Conservation (phyloP, 2,888 invertebrate genomes). For the Pardosa pseudoannulata region DNA sequence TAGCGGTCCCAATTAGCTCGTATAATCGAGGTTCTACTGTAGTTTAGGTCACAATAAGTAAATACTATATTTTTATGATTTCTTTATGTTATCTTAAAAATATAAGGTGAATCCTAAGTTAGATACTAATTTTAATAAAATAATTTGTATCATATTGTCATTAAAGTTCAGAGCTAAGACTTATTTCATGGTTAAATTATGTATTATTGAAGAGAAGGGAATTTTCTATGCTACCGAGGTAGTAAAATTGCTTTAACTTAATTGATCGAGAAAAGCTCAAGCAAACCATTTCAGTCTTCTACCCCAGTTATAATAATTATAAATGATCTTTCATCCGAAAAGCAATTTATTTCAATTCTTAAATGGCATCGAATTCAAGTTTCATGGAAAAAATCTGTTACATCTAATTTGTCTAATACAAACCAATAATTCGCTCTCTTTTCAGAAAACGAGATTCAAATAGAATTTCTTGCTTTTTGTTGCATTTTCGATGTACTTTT, state of each 20-base stretch:
- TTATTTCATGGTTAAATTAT: background rate
- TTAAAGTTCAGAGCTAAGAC: background rate
- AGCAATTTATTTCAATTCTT: constrained; percentile 13
- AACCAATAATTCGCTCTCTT: constrained; percentile 14
- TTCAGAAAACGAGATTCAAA: background rate
- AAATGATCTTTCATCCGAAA: background rate
- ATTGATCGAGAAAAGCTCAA: background rate
- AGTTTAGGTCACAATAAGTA: too few relatives aligned
- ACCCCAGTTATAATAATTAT: constrained; percentile 13
- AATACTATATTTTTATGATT: too few relatives aligned
- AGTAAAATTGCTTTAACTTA: constrained; percentile 1
- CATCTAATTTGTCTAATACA: constrained; percentile 24
- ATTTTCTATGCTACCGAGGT: background rate
- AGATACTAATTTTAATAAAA: too few relatives aligned
- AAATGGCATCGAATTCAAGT: background rate
- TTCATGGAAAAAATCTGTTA: background rate
- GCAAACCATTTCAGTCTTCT: background rate
- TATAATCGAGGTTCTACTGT: too few relatives aligned
- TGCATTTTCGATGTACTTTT: background rate
- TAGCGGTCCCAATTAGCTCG: too few relatives aligned
- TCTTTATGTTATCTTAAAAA: too few relatives aligned
- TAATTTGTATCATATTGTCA: too few relatives aligned
- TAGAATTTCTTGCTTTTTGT: constrained; percentile 11
- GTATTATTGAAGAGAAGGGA: background rate
- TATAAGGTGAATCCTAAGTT: too few relatives aligned